Base-by-base conservation (phyloP, 2,113 vertebrate genomes). In the Ploceus nigricollis region DNA sequence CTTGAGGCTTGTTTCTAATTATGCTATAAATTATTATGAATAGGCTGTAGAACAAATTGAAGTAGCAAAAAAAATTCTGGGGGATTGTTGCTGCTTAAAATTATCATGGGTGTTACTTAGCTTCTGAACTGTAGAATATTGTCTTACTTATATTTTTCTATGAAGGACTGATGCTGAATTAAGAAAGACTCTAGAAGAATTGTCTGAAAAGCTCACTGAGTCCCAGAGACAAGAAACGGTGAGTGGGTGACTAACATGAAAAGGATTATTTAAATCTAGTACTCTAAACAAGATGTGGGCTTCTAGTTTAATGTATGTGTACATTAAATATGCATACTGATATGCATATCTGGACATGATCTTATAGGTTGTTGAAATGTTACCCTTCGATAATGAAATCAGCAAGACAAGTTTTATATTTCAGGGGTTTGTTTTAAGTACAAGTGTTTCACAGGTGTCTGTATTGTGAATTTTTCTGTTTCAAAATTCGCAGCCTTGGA, bases 111-210 rank as follows among this genome's bases (percentile, higher is more conserved):
- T 70, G 10, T 56, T 88, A 21, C 15, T 85, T 84, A n/a, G 13
- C 16, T 89, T 95, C 84, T 78, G 51, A 6, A 27, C 20, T 47
- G 10, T 71, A 57, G 16, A 94, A 23, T 50, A 54, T 76, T 91
- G 9, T 72, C 72, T 88, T 93, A 58, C 16, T 15, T 89, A 12
- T 64, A 44, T 92, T 81, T 97, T 89, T 83, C 83, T 66, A 15
- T 44, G 88, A 87, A 99, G 99, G 97, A 98, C 97, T 27, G 99
- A 99, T 96, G 98, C 98, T 58, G 98, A 99, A 97, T 99, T 98
- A 80, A 99, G 98, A 87, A 98, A 93, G 92, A 98, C 98, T 65
- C 97, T 99, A 95, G 98, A 99, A 96, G 98, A 97, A 81, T 95
- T 99, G 83, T 96, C 98, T 51, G 98, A 97, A 60, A 98, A 98